Conservation (phyloP, 2,888 invertebrate species). For the Tachystola acroxantha region DNA sequence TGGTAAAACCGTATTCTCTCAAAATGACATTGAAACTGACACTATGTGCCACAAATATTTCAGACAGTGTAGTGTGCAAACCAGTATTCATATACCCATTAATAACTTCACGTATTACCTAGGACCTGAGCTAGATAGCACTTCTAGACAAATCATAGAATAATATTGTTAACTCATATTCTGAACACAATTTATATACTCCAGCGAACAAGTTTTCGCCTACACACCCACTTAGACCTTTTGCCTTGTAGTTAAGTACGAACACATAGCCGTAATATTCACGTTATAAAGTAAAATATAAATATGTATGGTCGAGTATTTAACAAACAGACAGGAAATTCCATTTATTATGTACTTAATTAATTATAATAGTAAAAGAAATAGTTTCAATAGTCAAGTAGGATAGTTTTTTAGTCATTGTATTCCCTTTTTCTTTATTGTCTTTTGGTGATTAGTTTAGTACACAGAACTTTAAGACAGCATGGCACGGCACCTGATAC, state of each 20-base stretch:
- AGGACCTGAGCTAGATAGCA: slow-evolving; percentile 27
- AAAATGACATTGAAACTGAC: too few species aligned
- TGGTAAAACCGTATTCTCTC: too few species aligned
- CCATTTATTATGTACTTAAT: slow-evolving; percentile 64
- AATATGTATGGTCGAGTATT: not conserved
- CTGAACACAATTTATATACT: slow-evolving; percentile 13
- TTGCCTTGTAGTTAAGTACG: slow-evolving; percentile 22
- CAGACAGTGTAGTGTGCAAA: too few species aligned
- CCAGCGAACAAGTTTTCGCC: slow-evolving; percentile 26
- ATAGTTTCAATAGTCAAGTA: slow-evolving; percentile 59
- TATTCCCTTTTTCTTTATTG: not conserved
- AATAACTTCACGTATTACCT: not conserved
- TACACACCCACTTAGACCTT: slow-evolving; percentile 20
- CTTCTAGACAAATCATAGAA: slow-evolving; percentile 40
- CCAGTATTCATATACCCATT: not conserved
- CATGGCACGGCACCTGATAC: too few species aligned
- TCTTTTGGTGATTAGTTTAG: slow-evolving; percentile 2
- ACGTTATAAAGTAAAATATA: slow-evolving; percentile 1
- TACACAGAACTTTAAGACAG: not conserved
- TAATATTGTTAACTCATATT: slow-evolving; percentile 39
- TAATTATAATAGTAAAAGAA: slow-evolving; percentile 43
- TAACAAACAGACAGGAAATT: slow-evolving; percentile 31
- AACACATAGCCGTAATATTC: slow-evolving; percentile 13
- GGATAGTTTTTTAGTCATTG: slow-evolving; percentile 15
- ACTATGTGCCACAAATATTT: too few species aligned